A percentile compares a stretch with the other conserved stretches of the same genome.
These are phyloP conservation scores for Apodemus speciosus DNA, from an alignment of 2,113 vertebrate genomes.

Conservation along the genomic window DNA sequence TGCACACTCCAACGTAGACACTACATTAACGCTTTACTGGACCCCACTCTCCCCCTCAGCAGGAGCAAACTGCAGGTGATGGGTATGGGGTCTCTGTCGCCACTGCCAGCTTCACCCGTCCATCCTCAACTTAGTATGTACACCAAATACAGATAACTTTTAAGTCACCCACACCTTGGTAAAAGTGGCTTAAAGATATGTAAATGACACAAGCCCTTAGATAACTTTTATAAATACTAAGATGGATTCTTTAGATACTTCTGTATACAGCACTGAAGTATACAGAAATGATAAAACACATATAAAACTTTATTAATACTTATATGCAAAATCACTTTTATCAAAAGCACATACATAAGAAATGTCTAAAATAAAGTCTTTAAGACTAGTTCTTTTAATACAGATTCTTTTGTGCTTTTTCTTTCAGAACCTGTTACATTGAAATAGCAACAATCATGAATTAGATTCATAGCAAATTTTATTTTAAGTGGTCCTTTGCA, in stretches of 20 bases:
- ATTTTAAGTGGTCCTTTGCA: neutral
- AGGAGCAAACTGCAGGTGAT: neutral
- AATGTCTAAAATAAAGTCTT: slow-evolving; percentile 37
- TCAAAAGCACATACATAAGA: slow-evolving; percentile 22
- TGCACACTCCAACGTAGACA: neutral
- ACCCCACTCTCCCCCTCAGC: neutral
- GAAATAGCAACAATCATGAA: slow-evolving; percentile 17
- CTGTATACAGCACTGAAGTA: neutral
- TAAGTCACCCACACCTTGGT: neutral
- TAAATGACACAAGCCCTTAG: slow-evolving; percentile 39
- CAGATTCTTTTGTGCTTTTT: neutral
- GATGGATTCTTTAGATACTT: neutral
- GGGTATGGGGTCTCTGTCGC: neutral
- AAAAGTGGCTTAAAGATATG: neutral
- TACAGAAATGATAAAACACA: neutral
- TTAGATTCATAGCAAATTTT: neutral
- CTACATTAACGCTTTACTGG: neutral
- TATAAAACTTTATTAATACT: neutral
- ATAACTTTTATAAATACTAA: neutral
- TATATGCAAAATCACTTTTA: slow-evolving; percentile 4
- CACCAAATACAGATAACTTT: neutral
- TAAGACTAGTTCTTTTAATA: neutral
- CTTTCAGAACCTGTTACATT: slow-evolving; percentile 28
- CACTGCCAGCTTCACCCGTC: neutral
- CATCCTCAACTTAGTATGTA: neutral